A percentile compares a stretch with the other conserved stretches of the same genome.
Evolutionary conservation across 1,140 invertebrate genomes (phyloP).

Genomic region (Drosophila ambigua): DNA sequence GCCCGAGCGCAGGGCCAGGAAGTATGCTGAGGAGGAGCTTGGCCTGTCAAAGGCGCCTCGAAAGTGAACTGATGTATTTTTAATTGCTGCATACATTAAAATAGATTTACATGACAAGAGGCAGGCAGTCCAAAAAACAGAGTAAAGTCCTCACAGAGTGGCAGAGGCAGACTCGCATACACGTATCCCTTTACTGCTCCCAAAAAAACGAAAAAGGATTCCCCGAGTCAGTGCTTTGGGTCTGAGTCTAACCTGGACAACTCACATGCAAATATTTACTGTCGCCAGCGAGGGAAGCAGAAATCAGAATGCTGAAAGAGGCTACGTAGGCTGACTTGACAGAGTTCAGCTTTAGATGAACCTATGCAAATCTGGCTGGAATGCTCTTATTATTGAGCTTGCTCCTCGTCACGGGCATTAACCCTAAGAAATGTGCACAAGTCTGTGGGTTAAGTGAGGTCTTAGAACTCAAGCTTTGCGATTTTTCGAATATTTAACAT

Average conservation of each 20-base stretch:
- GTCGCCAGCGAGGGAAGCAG: slow-evolving; percentile 8
- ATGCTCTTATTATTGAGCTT: slow-evolving; percentile 21
- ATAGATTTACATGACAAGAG: slow-evolving; percentile 72
- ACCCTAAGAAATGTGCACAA: slow-evolving; percentile 28
- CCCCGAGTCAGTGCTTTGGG: slow-evolving; percentile 12
- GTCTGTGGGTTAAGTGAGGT: slow-evolving; percentile 33
- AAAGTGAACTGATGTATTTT: slow-evolving; percentile 70
- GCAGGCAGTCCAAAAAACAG: slow-evolving; percentile 24
- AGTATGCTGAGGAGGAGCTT: slow-evolving; percentile 1
- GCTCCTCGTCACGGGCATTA: slow-evolving; percentile 23
- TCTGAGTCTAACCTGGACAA: slow-evolving; percentile 16
- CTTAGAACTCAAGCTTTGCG: slow-evolving; percentile 30
- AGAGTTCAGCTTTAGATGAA: slow-evolving; percentile 40
- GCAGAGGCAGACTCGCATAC: too few species aligned
- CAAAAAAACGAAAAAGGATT: slow-evolving; percentile 38
- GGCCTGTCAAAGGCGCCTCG: slow-evolving; percentile 26
- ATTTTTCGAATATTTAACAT: slow-evolving; percentile 29
- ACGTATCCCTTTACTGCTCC: not conserved
- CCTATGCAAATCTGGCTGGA: slow-evolving; percentile 39
- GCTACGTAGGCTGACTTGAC: slow-evolving; percentile 11
- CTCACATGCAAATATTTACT: slow-evolving; percentile 63
- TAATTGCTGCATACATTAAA: slow-evolving; percentile 80
- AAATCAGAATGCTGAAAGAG: slow-evolving; percentile 23
- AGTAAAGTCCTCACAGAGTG: not conserved
- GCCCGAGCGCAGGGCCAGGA: slow-evolving; percentile 15